Base-by-base conservation (phyloP, 2,113 vertebrate species). In the Hyperoodon ampullatus region DNA sequence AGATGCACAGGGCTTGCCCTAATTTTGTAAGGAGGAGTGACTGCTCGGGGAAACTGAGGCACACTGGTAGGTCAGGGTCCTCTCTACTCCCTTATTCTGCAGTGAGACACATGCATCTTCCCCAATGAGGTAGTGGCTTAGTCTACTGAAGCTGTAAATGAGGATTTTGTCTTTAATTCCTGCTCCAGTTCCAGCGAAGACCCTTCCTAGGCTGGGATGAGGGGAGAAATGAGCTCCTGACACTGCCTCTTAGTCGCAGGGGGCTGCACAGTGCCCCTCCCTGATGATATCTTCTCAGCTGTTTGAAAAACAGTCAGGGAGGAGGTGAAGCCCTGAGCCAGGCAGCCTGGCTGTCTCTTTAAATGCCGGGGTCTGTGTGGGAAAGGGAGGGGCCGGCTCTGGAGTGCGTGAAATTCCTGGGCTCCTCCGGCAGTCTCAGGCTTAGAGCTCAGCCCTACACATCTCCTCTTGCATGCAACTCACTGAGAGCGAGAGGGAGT, bases 401-500 rank as follows among this genome's bases (percentile, higher is more conserved):
- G 98, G 98, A 98, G 98, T 97, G 98, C 97, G 98, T 98, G 98
- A 98, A 98, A 98, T 98, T 98, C 98, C 98, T 98, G 98, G 98
- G 98, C 98, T 98, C 90, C 98, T 97, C 98, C 80, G 97, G 95
- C 98, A 98, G 98, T 98, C 97, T 97, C 96, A 86, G 97, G 98
- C 98, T 98, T 97, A 50, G 97, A 92, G 98, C 98, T 92, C 96
- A 96, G 98, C 98, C 71, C 95, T 98, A 96, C 98, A 98, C 98
- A 95, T 95, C 98, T 96, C 97, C 88, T 94, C 97, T 96, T 5
- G 95, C 97, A 4, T 63, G 95, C 97, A 80, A 98, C 98, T 98
- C 97, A 53, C 88, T 50, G 96, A 94, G 95, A 95, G 96, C 80
- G 93, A 97, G 97, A 95, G 96, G 95, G 39, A 95, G 87, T 84